Evolutionary conservation across 1,140 invertebrate species (phyloP).

Genomic region (Fopius arisanus): DNA sequence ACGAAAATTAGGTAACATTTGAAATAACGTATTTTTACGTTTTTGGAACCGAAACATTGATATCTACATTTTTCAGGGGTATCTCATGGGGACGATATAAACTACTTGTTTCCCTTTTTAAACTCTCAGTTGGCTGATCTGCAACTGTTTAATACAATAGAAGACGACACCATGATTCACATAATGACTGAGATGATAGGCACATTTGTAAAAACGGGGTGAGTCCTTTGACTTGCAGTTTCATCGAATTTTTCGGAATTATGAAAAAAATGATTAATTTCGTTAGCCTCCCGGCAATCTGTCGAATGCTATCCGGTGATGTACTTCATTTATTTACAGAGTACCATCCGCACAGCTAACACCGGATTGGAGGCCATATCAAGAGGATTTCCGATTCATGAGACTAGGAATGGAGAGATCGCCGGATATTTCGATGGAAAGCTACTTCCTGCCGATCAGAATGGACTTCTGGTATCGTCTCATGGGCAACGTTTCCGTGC

Average conservation of each 20-base stretch:
- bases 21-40: constrained; percentile 21
- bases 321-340: constrained; percentile 42
- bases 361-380: constrained; percentile 49
- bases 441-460: constrained; percentile 41
- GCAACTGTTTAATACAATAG: constrained; percentile 42
- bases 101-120: constrained; percentile 59
- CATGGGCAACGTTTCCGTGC: constrained; percentile 29
- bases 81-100: constrained; percentile 61
- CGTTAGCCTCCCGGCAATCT: constrained; percentile 8
- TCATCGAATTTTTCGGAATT: too few species aligned
- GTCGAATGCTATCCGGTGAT: constrained; percentile 25
- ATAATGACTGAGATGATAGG: constrained; percentile 61
- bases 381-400: constrained; percentile 43
- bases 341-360: constrained; percentile 40
- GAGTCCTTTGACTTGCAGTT: constrained; percentile 34
- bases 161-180: constrained; percentile 54
- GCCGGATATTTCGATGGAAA: constrained; percentile 40
- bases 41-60: constrained; percentile 11
- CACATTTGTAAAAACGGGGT: constrained; percentile 62
- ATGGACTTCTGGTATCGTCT: constrained; percentile 52
- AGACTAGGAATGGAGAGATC: constrained; percentile 42
- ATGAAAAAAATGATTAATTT: too few species aligned
- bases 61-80: constrained; percentile 51
- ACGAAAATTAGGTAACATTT: constrained; percentile 47
- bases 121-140: constrained; percentile 35